Evolutionary conservation across 2,113 vertebrate species (phyloP).

Genomic region (Vidua macroura): DNA sequence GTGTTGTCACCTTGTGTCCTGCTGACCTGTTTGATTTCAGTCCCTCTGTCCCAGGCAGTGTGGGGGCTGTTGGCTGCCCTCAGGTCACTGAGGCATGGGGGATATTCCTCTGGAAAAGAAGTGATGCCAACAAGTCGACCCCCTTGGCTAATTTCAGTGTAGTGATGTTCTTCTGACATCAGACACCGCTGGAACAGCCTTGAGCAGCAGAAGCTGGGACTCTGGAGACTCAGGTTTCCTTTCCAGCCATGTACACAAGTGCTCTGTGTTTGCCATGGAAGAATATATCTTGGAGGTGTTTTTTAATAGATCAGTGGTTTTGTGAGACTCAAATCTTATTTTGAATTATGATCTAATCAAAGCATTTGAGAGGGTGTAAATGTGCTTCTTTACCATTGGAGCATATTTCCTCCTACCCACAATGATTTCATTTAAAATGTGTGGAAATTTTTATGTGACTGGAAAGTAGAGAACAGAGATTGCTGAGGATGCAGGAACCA

Average conservation of each 20-base stretch:
- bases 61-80: neutral
- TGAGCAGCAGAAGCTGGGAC: neutral
- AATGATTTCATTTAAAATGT: neutral
- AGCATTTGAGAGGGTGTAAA: neutral
- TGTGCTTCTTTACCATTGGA: neutral
- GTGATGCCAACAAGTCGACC: neutral
- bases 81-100: neutral
- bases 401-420: neutral
- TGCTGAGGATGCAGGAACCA: neutral
- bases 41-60: neutral
- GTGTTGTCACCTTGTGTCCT: neutral
- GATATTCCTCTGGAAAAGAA: neutral
- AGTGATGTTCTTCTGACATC: neutral
- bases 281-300: neutral
- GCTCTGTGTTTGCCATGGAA: neutral
- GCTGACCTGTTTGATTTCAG: neutral
- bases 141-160: neutral
- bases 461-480: neutral
- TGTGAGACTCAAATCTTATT: neutral
- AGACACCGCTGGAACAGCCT: neutral
- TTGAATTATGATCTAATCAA: neutral
- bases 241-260: neutral
- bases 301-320: neutral
- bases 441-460: neutral
- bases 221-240: neutral